Base-by-base conservation (phyloP, 2,888 invertebrate genomes). In the Epinotia brunnichana region DNA sequence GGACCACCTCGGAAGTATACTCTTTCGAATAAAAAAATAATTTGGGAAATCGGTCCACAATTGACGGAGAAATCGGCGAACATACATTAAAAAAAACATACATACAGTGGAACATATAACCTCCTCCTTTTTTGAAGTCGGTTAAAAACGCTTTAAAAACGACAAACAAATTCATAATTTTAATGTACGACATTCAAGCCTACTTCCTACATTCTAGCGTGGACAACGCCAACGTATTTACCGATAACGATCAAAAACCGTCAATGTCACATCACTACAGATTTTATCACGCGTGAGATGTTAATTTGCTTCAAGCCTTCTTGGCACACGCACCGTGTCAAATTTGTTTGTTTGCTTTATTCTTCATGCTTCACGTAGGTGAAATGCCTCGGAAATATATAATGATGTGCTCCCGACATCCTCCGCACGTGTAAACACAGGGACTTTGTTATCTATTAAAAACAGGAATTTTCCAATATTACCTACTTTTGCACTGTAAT, bases 361-460 rank as follows among this genome's bases (percentile, higher is more conserved):
- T 80, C 74, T 84, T 83, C 81, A 83, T 80, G 85, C 81, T 77
- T 80, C 83, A 83, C 84, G 79, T 80, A 82, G 77, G 72, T 75
- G 77, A 81, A 86, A 77, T 83, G 85, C 83, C 74, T 80, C 84
- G 82, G 82, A 80, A 81, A 69, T 24, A 57, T 61, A 67, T 68
- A 72, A 72, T 72, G 54, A 71, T 29, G 56, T 39, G 63, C 64
- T 41, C 17, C 67, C 41, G 19, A 61, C 53, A 61, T 67, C 72
- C 61, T 72, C 41, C 57, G 62, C 17, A 41, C 54, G 56, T 39
- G 21, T 39, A 64, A 19, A 39, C 15, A 15, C 9, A 15, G 11
- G n/a, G 54, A 21, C 11, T 13, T 17, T 54, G 39, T 51, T 53
- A 51, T 51, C 13, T 39, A 5, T 53, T 39, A 35, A 64, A 29